A percentile compares a stretch with the other conserved stretches of the same genome.
phyloP scores from a whole-genome alignment of 1,140 invertebrate genomes.

The Dendroctonus ponderosae region DNA sequence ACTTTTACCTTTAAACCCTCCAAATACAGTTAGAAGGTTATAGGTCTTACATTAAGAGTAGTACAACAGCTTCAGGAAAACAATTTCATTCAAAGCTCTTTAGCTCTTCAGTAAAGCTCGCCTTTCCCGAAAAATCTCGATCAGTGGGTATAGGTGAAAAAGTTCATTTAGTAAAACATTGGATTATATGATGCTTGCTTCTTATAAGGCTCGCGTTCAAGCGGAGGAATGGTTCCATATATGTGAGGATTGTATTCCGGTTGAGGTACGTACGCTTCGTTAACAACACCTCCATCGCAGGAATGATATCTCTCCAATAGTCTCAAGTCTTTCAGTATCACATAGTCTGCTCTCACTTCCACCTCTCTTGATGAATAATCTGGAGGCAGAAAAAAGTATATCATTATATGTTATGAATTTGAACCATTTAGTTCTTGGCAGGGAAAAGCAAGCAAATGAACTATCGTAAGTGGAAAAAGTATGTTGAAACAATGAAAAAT shows the following conservation, averaged over 20 bases:
- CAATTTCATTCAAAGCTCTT: too few species aligned
- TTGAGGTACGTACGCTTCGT: slow-evolving; percentile 25
- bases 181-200: slow-evolving; percentile 26
- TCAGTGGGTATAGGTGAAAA: too few species aligned
- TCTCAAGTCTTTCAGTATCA: slow-evolving; percentile 27
- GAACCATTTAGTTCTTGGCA: too few species aligned
- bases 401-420: not conserved
- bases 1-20: too few species aligned
- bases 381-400: slow-evolving; percentile 11
- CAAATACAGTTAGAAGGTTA: too few species aligned
- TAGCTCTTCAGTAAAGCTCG: too few species aligned
- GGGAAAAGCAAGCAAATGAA: too few species aligned
- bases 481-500: too few species aligned
- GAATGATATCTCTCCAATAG: slow-evolving; percentile 11
- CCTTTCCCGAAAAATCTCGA: too few species aligned
- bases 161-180: slow-evolving; percentile 14
- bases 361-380: slow-evolving; percentile 33
- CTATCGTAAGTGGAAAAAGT: too few species aligned
- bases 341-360: slow-evolving; percentile 30
- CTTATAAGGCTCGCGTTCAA: slow-evolving; percentile 12
- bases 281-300: slow-evolving; percentile 5
- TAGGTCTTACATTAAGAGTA: too few species aligned
- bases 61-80: too few species aligned
- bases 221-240: not conserved
- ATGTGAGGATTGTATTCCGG: slow-evolving; percentile 17